phyloP scores from a whole-genome alignment of 2,797 vertebrate genomes.

The Betta splendens region DNA sequence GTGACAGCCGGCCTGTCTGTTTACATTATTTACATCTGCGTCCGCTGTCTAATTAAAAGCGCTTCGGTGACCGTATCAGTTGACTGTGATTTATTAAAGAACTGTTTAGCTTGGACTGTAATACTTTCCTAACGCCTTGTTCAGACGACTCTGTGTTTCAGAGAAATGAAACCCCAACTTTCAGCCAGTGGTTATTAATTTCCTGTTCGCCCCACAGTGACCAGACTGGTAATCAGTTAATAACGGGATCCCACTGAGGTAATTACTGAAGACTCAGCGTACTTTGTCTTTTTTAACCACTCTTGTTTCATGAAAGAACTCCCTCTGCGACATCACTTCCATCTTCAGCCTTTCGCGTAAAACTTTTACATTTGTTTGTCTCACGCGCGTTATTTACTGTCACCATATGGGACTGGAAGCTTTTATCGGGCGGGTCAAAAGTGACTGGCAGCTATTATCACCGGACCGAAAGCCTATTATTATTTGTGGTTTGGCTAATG shows the following conservation, averaged over 20 bases:
- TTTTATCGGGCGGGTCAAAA: constrained; percentile 48
- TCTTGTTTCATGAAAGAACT: background rate
- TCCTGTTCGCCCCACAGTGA: constrained; percentile 14
- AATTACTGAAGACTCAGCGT: constrained; percentile 9
- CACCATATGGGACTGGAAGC: constrained; percentile 20
- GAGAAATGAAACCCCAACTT: constrained; percentile 10
- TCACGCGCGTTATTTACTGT: constrained; percentile 1
- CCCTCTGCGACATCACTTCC: background rate
- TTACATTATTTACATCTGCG: no score
- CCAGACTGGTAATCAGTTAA: constrained; percentile 13
- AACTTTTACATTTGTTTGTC: background rate
- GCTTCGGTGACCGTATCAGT: background rate
- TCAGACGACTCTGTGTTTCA: constrained; percentile 6
- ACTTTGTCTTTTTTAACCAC: constrained; percentile 8
- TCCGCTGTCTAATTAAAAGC: no score
- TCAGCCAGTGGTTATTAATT: constrained; percentile 12
- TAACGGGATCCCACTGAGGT: constrained; percentile 9
- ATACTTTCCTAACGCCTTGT: background rate
- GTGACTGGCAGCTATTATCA: constrained; percentile 53
- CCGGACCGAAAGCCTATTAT: constrained; percentile 39
- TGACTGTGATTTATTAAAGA: background rate
- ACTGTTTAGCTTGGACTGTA: background rate
- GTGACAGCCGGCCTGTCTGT: constrained; percentile 23
- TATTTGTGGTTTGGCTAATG: constrained; percentile 41
- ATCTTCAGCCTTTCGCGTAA: background rate